Evolutionary conservation across 2,888 invertebrate species (phyloP), one percentile per base, ranked within the genome.

Genomic region (Watsonalla binaria): DNA sequence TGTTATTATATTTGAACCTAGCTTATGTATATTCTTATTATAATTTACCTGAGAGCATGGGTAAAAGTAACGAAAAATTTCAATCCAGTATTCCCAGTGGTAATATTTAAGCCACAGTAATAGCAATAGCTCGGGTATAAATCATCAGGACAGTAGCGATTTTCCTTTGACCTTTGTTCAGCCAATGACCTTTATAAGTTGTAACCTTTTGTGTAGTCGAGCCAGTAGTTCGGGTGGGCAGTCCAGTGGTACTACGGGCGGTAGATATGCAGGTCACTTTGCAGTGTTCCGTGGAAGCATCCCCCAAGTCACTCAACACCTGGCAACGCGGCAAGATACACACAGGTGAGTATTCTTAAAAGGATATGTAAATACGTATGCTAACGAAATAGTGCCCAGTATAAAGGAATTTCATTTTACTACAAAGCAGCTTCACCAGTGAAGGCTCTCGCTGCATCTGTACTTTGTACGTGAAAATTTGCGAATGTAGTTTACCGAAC

Each of bases 241-340:
- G 95, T 87, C 95, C 97, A 83, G 92, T 97, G 68, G 95, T 97
- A 55, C 94, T 95, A 56, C 96, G 96, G 7, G 95, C 96, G 33
- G 90, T 94, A 51, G 95, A 95, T 65, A 94, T 94, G 84, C 94
- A 96, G 82, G 96, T 96, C 39, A 93, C 94, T 51, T 92, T 97
- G 60, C 95, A 96, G 77, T 97, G 97, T 84, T 93, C 94, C 84
- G 95, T 97, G 34, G 97, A 97, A 81, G 96, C 96, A 9, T 96
- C 96, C 54, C 97, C 97, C 42, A 95, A 94, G 78, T 94, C 97
- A 37, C 93, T 97, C 81, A 96, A 95, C 82, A 95, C 94, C 63
- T 97, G 97, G 97, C 89, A 90, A 56, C 74, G 85, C 8, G 88
- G 86, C 46, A 88, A 84, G 63, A 77, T 84, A 8, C 79, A 77